phyloP scores from a whole-genome alignment of 1,140 invertebrate species.

The Parapsyche elsis region DNA sequence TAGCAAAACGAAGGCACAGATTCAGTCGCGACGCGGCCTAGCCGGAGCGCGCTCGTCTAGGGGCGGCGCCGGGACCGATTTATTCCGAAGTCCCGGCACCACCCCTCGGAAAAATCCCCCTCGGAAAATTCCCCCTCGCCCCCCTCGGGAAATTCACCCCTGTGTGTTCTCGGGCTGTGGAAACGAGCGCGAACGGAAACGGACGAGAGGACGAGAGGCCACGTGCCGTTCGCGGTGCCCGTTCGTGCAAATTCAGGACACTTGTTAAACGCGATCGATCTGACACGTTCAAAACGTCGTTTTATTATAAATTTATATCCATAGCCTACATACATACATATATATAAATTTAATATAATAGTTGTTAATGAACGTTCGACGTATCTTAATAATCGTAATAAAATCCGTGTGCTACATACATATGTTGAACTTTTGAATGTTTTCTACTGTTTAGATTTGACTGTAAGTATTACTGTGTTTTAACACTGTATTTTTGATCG shows the following conservation, averaged over 20 bases:
- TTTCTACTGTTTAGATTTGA: too few species aligned
- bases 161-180: neutral
- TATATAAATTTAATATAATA: too few species aligned
- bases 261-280: neutral
- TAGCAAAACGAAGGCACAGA: conserved; percentile 52
- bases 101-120: neutral
- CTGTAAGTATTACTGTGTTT: too few species aligned
- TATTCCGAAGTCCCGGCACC: neutral
- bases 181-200: conserved; percentile 11
- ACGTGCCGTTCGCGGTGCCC: neutral
- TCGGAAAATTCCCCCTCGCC: neutral
- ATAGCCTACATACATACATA: too few species aligned
- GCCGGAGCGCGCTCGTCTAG: conserved; percentile 47
- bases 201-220: neutral
- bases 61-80: neutral
- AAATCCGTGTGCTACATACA: neutral
- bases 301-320: too few species aligned
- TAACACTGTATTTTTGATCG: too few species aligned
- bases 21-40: conserved; percentile 53
- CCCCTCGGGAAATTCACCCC: neutral
- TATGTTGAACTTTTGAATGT: neutral
- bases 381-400: neutral
- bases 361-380: too few species aligned
- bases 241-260: neutral
- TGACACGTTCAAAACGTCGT: too few species aligned